phyloP scores from a whole-genome alignment of 1,140 invertebrate species.

The Caerostris extrusa region DNA sequence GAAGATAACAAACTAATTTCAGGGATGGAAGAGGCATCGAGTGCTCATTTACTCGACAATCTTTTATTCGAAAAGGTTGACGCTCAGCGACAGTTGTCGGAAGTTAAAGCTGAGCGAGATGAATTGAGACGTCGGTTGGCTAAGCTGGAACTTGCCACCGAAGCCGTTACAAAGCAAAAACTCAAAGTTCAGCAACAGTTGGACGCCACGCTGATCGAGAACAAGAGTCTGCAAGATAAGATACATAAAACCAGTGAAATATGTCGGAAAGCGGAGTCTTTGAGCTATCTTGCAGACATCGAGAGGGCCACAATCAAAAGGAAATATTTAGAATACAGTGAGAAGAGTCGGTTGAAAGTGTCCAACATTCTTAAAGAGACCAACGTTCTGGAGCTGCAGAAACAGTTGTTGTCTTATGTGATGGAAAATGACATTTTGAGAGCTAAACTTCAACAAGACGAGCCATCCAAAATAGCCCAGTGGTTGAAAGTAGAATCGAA shows the following conservation, averaged over 20 bases:
- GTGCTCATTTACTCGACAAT: conserved; percentile 27
- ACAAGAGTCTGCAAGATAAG: conserved; percentile 49
- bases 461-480: conserved; percentile 42
- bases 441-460: conserved; percentile 69
- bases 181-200: conserved; percentile 65
- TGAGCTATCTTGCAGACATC: conserved; percentile 32
- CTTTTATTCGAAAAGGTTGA: conserved; percentile 64
- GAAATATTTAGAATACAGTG: conserved; percentile 71
- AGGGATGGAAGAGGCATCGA: conserved; percentile 16
- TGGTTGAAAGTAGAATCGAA: conserved; percentile 69
- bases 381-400: conserved; percentile 90
- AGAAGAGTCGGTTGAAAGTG: conserved; percentile 85
- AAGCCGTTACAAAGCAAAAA: conserved; percentile 68
- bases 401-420: conserved; percentile 90
- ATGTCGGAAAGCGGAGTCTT: conserved; percentile 1
- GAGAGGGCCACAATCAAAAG: conserved; percentile 37
- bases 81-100: conserved; percentile 66
- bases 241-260: conserved; percentile 27
- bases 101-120: conserved; percentile 74
- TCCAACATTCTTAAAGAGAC: conserved; percentile 90
- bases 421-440: conserved; percentile 90
- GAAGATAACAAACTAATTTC: background rate
- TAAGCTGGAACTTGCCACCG: conserved; percentile 76
- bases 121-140: conserved; percentile 63
- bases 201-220: conserved; percentile 54